Percentiles rank a stretch among this genome's conserved stretches.
These are phyloP conservation scores for Hylaea fasciaria DNA, from an alignment of 2,888 invertebrate genomes.

Conservation along the genomic window DNA sequence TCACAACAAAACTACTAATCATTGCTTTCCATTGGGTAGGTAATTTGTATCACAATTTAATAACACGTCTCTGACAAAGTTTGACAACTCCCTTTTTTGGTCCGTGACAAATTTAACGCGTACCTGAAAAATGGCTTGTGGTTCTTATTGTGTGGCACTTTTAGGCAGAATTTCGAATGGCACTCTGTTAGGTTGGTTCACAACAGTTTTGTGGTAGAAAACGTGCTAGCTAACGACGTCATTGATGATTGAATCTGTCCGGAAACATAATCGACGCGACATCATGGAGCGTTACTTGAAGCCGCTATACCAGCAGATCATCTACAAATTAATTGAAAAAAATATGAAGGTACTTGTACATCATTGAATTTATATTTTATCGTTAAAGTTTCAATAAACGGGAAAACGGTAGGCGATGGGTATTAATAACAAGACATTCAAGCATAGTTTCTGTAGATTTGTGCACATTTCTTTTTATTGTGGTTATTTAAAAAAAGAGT, in stretches of 20 bases:
- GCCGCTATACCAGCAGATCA: too few species aligned
- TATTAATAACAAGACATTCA: too few species aligned
- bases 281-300: too few species aligned
- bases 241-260: conserved; percentile 54
- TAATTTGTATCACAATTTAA: conserved; percentile 78
- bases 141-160: not conserved
- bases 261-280: conserved; percentile 13
- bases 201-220: conserved; percentile 41
- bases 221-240: conserved; percentile 71
- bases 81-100: conserved; percentile 55
- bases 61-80: conserved; percentile 75
- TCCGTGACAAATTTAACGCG: conserved; percentile 42
- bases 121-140: conserved; percentile 11
- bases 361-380: too few species aligned
- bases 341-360: too few species aligned
- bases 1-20: conserved; percentile 66
- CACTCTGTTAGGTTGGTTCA: not conserved
- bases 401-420: too few species aligned
- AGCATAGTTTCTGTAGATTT: too few species aligned
- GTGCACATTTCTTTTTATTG: too few species aligned
- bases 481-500: too few species aligned
- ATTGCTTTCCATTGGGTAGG: conserved; percentile 66
- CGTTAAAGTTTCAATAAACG: too few species aligned
- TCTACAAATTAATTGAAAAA: too few species aligned
- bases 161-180: conserved; percentile 42